Evolutionary conservation across 1,140 invertebrate genomes (phyloP).

Genomic region (Macrotrachela quadricornifera): DNA sequence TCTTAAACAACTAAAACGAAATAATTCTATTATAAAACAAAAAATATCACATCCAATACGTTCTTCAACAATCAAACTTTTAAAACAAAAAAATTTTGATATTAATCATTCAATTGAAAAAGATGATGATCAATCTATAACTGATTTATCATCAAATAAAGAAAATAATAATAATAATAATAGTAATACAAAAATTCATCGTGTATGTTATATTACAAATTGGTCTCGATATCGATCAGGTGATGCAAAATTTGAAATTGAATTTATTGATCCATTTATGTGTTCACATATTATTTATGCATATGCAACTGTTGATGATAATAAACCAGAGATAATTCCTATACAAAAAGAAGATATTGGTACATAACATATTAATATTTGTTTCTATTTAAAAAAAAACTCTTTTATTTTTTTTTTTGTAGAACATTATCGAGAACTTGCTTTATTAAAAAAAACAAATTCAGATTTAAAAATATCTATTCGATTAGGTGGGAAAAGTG

Average conservation of each 20-base stretch:
- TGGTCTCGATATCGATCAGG: conserved; percentile 23
- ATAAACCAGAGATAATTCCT: conserved; percentile 14
- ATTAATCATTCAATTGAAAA: background rate
- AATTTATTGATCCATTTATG: conserved; percentile 43
- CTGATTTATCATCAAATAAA: no score
- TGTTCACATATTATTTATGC: conserved; percentile 61
- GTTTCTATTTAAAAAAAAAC: no score
- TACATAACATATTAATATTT: conserved; percentile 16
- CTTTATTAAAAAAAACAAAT: no score
- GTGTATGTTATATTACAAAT: conserved; percentile 26
- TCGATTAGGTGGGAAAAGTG: no score
- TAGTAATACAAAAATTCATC: background rate
- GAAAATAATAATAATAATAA: no score
- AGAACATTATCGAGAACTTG: no score
- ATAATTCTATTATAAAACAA: no score
- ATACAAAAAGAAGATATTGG: conserved; percentile 19
- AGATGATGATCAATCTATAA: background rate
- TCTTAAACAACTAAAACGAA: no score
- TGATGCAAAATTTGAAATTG: conserved; percentile 34
- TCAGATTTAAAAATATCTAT: no score
- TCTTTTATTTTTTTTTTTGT: no score
- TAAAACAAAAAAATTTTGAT: background rate
- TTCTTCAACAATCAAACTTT: no score
- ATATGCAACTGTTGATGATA: conserved; percentile 43
- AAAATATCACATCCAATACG: no score